Evolutionary conservation across 2,797 vertebrate species (phyloP), one percentile per base, ranked within the genome.

Genomic region (Ibycter americanus): DNA sequence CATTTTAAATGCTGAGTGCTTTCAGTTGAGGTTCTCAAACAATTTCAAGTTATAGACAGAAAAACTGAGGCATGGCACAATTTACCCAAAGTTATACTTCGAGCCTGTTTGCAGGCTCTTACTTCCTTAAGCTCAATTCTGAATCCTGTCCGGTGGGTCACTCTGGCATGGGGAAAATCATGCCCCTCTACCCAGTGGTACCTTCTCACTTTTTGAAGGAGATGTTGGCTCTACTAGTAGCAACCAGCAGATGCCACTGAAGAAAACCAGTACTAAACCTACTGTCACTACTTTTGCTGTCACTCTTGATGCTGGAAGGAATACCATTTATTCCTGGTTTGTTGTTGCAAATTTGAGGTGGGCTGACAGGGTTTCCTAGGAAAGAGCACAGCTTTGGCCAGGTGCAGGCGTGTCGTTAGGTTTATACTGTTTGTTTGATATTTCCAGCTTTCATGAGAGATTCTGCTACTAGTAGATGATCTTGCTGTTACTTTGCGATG

Each of bases 401-500:
- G 38, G n/a, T 73, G 38, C 59, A 38, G 29, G 19, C 70, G 26
- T 61, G n/a, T 96, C 90, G 90, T 88, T 96, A 94, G 54, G 63
- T 46, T 86, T 94, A 70, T 67, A 27, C 15, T 2, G 18, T 70
- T 68, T 40, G 32, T 91, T 86, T 61, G 74, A 44, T 78, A 92
- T 73, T 93, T 80, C 31, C 40, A 85, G 87, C 65, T 97, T 94
- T 94, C 76, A 51, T 89, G 87, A 84, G 82, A 89, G 87, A 86
- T 90, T 58, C 21, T 93, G 93, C 92, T 91, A 46, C 86, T 84
- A 51, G 89, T 71, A 95, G 91, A 58, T 23, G 42, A 82, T 91
- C 89, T 87, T 82, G 93, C 95, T 96, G 86, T 95, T 97, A 90
- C 65, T 40, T 95, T 95, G 79, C 94, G 93, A 83, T 78, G 83